Percentiles rank a stretch among this genome's conserved stretches.
Evolutionary conservation across 2,888 invertebrate genomes (phyloP).

Genomic region (Maniola hyperantus): DNA sequence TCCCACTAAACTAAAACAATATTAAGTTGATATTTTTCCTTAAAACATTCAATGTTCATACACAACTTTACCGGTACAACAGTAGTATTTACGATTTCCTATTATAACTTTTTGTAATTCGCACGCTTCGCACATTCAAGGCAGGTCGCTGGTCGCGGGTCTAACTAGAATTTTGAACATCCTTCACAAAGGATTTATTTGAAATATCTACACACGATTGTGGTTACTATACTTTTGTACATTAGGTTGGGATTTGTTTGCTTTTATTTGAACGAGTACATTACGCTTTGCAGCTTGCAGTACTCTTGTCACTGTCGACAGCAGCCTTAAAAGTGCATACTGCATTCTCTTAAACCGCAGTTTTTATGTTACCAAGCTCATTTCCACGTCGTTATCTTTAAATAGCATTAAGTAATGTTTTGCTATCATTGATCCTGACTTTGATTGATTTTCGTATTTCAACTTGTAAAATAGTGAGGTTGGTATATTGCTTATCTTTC

Average conservation of each 20-base stretch:
- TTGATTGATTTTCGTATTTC: not conserved
- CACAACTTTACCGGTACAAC: not conserved
- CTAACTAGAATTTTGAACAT: constrained; percentile 35
- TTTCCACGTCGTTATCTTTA: constrained; percentile 44
- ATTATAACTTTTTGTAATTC: constrained; percentile 35
- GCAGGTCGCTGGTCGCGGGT: constrained; percentile 33
- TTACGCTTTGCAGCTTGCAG: constrained; percentile 39
- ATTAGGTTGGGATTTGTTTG: constrained; percentile 22
- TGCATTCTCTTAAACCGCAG: constrained; percentile 66
- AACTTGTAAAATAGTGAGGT: not conserved
- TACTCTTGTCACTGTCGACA: constrained; percentile 52
- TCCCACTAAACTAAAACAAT: too few species aligned
- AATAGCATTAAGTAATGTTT: constrained; percentile 1
- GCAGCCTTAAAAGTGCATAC: constrained; percentile 79
- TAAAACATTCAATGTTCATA: not conserved
- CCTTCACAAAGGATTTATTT: not conserved
- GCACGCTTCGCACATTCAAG: constrained; percentile 34
- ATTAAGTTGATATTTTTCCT: not conserved
- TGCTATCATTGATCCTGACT: not conserved
- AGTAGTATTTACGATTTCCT: constrained; percentile 13
- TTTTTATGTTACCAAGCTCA: constrained; percentile 65
- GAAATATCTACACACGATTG: not conserved
- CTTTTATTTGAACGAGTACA: constrained; percentile 12
- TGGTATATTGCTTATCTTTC: not conserved
- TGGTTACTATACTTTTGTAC: not conserved